Percentiles rank a stretch among this genome's conserved stretches.
These are phyloP conservation scores for Clytia hemisphaerica DNA, from an alignment of 30 jellyfish, hydroid and myxozoan species.

Conservation along the genomic window DNA sequence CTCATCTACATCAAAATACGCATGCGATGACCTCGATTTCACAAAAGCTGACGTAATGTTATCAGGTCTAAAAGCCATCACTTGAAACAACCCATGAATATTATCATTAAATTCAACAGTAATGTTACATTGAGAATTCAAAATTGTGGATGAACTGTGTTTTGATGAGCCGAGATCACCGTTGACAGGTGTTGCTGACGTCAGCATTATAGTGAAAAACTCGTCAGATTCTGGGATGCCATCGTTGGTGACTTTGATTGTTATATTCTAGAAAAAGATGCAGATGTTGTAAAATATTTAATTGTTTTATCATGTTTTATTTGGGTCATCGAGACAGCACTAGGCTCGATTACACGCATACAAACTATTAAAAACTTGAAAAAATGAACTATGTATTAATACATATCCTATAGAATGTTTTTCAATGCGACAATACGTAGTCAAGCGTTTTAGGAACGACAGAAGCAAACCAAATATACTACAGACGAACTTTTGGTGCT, in stretches of 20 bases:
- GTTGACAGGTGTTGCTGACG: slow-evolving; percentile 43
- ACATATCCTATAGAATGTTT: too few species aligned
- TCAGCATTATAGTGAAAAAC: slow-evolving; percentile 34
- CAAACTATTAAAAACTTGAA: too few species aligned
- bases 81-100: slow-evolving; percentile 68
- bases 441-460: too few species aligned
- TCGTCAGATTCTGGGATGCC: slow-evolving; percentile 56
- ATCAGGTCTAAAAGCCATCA: slow-evolving; percentile 24
- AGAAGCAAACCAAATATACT: too few species aligned
- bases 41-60: slow-evolving; percentile 24
- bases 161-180: slow-evolving; percentile 35
- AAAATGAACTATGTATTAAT: too few species aligned
- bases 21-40: slow-evolving; percentile 20
- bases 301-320: too few species aligned
- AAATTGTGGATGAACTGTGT: slow-evolving; percentile 49
- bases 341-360: too few species aligned
- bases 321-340: too few species aligned
- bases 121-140: slow-evolving; percentile 35
- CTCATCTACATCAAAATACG: slow-evolving; percentile 33
- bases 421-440: too few species aligned
- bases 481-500: too few species aligned
- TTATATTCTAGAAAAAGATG: slow-evolving; percentile 28
- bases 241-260: slow-evolving; percentile 41
- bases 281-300: too few species aligned
- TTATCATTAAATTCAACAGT: slow-evolving; percentile 38